Evolutionary conservation across 2,797 vertebrate genomes (phyloP).

Genomic region (Phrynocephalus forsythii): DNA sequence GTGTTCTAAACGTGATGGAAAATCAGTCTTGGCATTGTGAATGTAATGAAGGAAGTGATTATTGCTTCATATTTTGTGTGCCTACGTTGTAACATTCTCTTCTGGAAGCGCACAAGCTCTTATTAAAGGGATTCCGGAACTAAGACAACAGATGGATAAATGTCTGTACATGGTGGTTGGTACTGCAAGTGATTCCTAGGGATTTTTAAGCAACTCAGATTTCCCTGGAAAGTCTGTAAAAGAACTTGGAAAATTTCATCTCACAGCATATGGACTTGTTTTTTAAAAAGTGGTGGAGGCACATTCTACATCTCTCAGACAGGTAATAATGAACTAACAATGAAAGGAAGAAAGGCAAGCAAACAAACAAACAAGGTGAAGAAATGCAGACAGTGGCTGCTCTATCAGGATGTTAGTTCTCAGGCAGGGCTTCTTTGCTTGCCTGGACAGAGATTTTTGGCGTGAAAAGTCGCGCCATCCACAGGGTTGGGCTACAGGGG

Average conservation of each 20-base stretch:
- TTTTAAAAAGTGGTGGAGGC: neutral
- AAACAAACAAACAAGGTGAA: no score
- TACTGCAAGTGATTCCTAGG: conserved; percentile 6
- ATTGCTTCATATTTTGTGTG: neutral
- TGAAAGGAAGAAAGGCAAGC: neutral
- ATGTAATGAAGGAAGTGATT: neutral
- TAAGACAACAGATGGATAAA: neutral
- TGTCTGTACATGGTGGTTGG: neutral
- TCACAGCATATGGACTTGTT: neutral
- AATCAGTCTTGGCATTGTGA: neutral
- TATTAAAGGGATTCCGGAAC: conserved; percentile 1
- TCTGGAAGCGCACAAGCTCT: neutral
- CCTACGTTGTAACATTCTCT: conserved; percentile 1
- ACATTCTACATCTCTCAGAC: rapidly evolving
- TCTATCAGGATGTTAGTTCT: no score
- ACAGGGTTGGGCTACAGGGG: no score
- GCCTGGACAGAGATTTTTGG: no score
- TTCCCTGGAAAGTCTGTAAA: neutral
- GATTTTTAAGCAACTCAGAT: neutral
- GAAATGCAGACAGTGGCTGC: no score
- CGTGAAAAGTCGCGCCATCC: no score
- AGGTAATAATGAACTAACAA: neutral
- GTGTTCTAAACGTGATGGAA: neutral
- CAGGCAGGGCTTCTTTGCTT: no score
- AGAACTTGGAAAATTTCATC: neutral